Percentiles rank a stretch among this genome's conserved stretches.
Evolutionary conservation across 2,113 vertebrate species (phyloP).

Genomic region (Notothenia rossii): DNA sequence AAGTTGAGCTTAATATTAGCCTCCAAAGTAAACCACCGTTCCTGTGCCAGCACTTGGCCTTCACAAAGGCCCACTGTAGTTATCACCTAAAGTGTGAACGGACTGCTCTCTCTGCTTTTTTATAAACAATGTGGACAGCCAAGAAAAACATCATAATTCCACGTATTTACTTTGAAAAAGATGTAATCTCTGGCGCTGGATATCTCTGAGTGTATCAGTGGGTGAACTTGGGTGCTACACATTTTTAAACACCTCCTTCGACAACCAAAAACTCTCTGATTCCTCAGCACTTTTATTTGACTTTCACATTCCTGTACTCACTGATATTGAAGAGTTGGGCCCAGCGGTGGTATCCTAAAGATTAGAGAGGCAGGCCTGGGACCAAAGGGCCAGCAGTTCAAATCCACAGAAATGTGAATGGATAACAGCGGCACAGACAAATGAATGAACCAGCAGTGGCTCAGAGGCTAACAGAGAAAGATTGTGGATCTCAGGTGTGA

Average conservation of each 20-base stretch:
- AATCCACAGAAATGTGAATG: slow-evolving; percentile 10
- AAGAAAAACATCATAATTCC: slow-evolving; percentile 81
- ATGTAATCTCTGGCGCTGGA: slow-evolving; percentile 77
- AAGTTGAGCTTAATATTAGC: slow-evolving; percentile 76
- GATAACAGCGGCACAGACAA: slow-evolving; percentile 35
- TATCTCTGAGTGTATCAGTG: slow-evolving; percentile 69
- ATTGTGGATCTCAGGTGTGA: neutral
- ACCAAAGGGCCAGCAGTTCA: slow-evolving; percentile 14
- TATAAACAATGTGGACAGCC: slow-evolving; percentile 76
- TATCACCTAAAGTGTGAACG: slow-evolving; percentile 85
- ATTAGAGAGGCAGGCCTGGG: slow-evolving; percentile 44
- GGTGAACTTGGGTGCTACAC: slow-evolving; percentile 40
- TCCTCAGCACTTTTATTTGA: slow-evolving; percentile 68
- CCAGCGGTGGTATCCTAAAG: slow-evolving; percentile 24
- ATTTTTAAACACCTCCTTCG: slow-evolving; percentile 38
- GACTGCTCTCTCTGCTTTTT: slow-evolving; percentile 76
- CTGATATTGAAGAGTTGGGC: slow-evolving; percentile 22
- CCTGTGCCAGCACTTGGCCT: slow-evolving; percentile 62
- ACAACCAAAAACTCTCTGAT: slow-evolving; percentile 27
- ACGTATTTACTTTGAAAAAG: slow-evolving; percentile 80
- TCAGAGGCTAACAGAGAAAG: neutral
- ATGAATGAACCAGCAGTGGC: neutral
- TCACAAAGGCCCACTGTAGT: slow-evolving; percentile 84
- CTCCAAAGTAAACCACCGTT: slow-evolving; percentile 80
- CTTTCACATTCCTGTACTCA: slow-evolving; percentile 70